Percentiles rank a stretch among this genome's conserved stretches.
phyloP scores from a whole-genome alignment of 1,140 invertebrate species.

The Drosophila equinoxialis region DNA sequence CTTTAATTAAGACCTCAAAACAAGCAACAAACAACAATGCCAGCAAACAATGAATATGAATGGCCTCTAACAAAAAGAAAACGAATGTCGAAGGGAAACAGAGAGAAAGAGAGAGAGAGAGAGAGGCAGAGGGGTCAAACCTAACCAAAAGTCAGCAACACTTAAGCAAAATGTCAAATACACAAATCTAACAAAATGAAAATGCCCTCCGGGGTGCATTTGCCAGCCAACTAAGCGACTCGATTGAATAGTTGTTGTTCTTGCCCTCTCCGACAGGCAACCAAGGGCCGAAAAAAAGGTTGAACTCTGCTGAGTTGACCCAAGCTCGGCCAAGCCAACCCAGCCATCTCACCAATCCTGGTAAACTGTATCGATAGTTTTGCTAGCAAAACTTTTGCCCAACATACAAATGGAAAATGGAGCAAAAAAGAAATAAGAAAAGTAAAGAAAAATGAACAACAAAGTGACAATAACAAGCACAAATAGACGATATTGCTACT shows the following conservation, averaged over 20 bases:
- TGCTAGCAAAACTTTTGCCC: slow-evolving; percentile 34
- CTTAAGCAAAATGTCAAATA: slow-evolving; percentile 81
- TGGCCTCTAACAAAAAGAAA: slow-evolving; percentile 1
- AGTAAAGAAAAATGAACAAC: slow-evolving; percentile 35
- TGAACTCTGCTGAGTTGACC: slow-evolving; percentile 23
- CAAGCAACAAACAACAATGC: slow-evolving; percentile 31
- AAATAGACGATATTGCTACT: slow-evolving; percentile 45
- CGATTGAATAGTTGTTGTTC: slow-evolving; percentile 70
- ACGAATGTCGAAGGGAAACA: neutral
- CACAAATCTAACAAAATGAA: slow-evolving; percentile 70
- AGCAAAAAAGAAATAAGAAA: slow-evolving; percentile 12
- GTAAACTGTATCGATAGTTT: slow-evolving; percentile 63
- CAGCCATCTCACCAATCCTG: neutral
- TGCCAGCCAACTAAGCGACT: slow-evolving; percentile 45
- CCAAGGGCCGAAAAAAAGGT: slow-evolving; percentile 52
- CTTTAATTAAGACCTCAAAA: slow-evolving; percentile 70
- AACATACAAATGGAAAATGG: neutral
- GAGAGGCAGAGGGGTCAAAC: slow-evolving; percentile 16
- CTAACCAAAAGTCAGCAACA: slow-evolving; percentile 79
- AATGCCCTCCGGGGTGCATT: slow-evolving; percentile 77
- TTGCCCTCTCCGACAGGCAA: slow-evolving; percentile 22
- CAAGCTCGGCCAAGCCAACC: neutral
- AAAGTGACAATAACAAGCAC: slow-evolving; percentile 71
- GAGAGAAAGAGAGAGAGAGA: neutral
- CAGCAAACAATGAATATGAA: slow-evolving; percentile 48